Base-by-base conservation (phyloP, 2,888 invertebrate species). In the Latrodectus hesperus region DNA sequence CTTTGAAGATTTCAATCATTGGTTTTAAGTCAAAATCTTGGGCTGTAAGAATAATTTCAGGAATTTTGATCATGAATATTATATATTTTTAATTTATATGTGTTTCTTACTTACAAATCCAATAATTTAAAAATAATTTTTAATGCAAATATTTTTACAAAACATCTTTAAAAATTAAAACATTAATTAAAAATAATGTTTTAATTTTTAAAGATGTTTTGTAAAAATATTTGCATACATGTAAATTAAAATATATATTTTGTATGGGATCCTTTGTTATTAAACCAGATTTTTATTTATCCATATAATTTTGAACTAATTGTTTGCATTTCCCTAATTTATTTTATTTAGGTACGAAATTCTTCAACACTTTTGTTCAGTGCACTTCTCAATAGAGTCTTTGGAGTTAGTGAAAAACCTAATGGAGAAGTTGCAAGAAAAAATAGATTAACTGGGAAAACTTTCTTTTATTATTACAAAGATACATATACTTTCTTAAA, bases 351-450 rank as follows among this genome's bases (percentile, higher is more conserved):
- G 91, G 91, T 93, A 9, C 91, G 97, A 89, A 99, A 98, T 92
- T 95, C 97, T 0, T 95, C 97, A 0, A 96, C 97, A 0, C 92
- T 98, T 81, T 92, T 98, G 78, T 96, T 97, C 91, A 95, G 96
- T 88, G 94, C 97, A 5, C 93, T 99, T 60, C 94, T 97, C 91
- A 95, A 95, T 71, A 94, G 98, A 89, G 95, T 97, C 90, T 98
- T 99, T 93, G 98, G 98, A 3, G 97, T 97, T 26, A 93, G 93
- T 86, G 38, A 38, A 38, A 90, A 92, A 71, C 91, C 92, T 67
- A 51, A 96, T 94, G 73, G 94, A 90, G 93, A 93, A 80, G 90
- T 92, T 55, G 91, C 92, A 16, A 92, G 91, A 22, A 91, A 92
- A 84, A 92, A 92, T 88, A 90, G 92, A 52, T 92, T 93, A 91